Percentiles rank a stretch among this genome's conserved stretches.
phyloP scores from a whole-genome alignment of 1,140 invertebrate genomes.

The Drosophila rufa region DNA sequence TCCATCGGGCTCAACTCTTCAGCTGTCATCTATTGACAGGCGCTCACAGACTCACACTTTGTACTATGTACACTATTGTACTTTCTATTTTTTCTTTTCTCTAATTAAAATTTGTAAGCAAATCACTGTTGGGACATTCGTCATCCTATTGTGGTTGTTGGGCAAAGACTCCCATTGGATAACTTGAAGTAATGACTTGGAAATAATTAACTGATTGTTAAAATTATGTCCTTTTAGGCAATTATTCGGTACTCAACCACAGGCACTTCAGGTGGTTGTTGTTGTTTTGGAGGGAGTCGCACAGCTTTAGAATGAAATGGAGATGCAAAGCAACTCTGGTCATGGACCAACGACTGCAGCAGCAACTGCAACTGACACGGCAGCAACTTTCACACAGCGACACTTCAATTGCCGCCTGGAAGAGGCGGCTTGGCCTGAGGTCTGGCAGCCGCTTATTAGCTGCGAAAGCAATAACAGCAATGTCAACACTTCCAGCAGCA shows the following conservation, averaged over 20 bases:
- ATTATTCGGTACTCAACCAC: constrained; percentile 21
- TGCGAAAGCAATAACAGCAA: constrained; percentile 46
- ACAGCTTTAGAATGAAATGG: constrained; percentile 85
- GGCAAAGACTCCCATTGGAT: background rate
- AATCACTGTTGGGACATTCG: background rate
- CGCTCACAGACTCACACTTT: constrained; percentile 17
- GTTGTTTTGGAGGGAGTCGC: constrained; percentile 42
- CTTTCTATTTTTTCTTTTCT: background rate
- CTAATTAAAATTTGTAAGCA: constrained; percentile 14
- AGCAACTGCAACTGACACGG: constrained; percentile 26
- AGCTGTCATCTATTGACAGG: constrained; percentile 48
- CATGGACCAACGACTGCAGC: constrained; percentile 72
- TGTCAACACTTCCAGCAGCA: constrained; percentile 12
- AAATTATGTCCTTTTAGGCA: constrained; percentile 7
- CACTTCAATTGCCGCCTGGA: constrained; percentile 66
- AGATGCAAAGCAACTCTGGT: constrained; percentile 82
- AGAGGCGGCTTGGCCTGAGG: constrained; percentile 41
- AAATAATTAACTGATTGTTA: background rate
- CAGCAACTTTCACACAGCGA: constrained; percentile 36
- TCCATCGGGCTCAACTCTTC: constrained; percentile 42
- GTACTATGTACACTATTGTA: background rate
- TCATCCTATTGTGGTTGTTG: background rate
- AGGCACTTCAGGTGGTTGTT: constrained; percentile 34
- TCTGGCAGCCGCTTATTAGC: constrained; percentile 68
- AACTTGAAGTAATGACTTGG: background rate